Conservation (phyloP, 2,113 vertebrate genomes). For the Syngnathus scovelli region DNA sequence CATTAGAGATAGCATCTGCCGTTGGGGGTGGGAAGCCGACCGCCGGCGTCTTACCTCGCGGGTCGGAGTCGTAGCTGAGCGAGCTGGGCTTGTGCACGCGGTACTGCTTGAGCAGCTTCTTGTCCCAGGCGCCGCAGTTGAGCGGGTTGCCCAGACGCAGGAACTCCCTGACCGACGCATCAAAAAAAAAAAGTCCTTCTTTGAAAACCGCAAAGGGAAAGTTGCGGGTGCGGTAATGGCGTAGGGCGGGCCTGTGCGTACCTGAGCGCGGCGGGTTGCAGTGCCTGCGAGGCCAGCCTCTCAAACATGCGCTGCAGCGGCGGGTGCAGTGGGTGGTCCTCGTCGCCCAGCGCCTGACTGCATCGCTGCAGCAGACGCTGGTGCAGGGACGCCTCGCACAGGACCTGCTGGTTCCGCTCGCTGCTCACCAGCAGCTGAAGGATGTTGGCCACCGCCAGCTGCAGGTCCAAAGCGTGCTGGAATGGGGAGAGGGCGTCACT, state of each 20-base stretch:
- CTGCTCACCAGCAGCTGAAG: conserved; percentile 90
- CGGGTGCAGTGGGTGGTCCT: conserved; percentile 90
- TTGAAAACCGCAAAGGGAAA: neutral
- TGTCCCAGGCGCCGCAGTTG: conserved; percentile 98
- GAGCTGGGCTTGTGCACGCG: conserved; percentile 96
- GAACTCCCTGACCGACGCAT: conserved; percentile 78
- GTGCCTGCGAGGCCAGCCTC: conserved; percentile 90
- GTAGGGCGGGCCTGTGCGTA: conserved; percentile 37
- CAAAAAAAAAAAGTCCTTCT: neutral
- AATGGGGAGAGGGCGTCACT: neutral
- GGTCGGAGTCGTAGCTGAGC: conserved; percentile 87
- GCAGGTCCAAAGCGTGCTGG: conserved; percentile 91
- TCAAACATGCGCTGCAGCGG: conserved; percentile 97
- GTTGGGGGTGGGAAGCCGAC: neutral
- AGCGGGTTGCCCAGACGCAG: conserved; percentile 91
- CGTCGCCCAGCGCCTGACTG: conserved; percentile 85
- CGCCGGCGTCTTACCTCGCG: conserved; percentile 78
- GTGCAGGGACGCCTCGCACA: conserved; percentile 91
- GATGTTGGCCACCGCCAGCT: conserved; percentile 90
- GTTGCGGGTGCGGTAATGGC: too few species aligned
- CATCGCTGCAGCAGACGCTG: conserved; percentile 88
- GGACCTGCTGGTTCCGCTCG: conserved; percentile 92
- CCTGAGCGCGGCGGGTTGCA: conserved; percentile 94
- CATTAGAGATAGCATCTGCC: conserved; percentile 19
- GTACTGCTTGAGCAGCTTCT: conserved; percentile 91